Evolutionary conservation across 2,113 vertebrate genomes (phyloP).

Genomic region (Chionomys nivalis): DNA sequence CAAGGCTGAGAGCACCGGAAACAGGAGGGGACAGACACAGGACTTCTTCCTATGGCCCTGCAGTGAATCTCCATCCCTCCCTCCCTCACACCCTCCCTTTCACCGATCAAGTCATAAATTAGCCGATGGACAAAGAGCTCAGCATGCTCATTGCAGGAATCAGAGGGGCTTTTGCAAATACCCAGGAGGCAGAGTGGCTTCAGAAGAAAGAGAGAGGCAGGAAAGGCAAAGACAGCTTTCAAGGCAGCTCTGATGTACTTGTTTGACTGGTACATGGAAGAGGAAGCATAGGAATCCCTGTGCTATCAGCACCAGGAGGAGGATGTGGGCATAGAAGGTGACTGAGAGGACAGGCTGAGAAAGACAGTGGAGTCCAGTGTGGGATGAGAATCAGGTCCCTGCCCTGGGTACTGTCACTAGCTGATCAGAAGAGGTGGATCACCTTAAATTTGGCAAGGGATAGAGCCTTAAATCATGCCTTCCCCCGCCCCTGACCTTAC

Average conservation of each 20-base stretch:
- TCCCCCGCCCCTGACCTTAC: fast-evolving
- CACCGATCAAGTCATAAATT: no score
- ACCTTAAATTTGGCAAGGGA: not conserved
- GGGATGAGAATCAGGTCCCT: not conserved
- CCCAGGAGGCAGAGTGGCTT: not conserved
- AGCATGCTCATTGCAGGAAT: not conserved
- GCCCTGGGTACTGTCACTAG: no score
- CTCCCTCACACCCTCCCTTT: no score
- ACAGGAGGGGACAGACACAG: not conserved
- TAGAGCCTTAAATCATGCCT: fast-evolving
- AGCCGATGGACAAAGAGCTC: not conserved
- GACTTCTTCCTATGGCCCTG: not conserved
- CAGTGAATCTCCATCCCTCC: fast-evolving
- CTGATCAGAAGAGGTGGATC: not conserved
- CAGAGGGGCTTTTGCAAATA: not conserved
- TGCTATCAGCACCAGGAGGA: not conserved
- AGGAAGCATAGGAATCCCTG: no score
- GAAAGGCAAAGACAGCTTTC: not conserved
- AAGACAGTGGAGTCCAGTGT: no score
- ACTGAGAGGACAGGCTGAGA: not conserved
- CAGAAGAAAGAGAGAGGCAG: not conserved
- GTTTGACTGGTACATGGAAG: no score
- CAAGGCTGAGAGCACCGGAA: not conserved
- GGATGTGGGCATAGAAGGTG: no score
- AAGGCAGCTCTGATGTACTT: fast-evolving